Evolutionary conservation across 2,797 vertebrate genomes (phyloP).

Genomic region (Sarcoramphus papa): DNA sequence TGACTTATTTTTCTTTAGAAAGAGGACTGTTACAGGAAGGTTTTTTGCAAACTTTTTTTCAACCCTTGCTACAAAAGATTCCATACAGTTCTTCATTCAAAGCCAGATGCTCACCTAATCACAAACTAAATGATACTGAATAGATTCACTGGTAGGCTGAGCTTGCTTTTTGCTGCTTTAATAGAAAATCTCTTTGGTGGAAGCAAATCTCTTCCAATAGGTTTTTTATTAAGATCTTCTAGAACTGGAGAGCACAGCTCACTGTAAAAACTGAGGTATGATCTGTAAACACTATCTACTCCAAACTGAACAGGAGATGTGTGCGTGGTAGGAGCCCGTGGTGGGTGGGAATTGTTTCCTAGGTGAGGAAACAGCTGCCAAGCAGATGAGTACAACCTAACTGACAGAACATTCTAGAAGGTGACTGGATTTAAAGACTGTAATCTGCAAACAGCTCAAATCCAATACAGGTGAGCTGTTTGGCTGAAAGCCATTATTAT

Average conservation of each 20-base stretch:
- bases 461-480: not conserved
- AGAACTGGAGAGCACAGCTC: not conserved
- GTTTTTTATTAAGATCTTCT: not conserved
- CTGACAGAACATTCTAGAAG: not conserved
- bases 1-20: not conserved
- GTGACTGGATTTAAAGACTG: not conserved
- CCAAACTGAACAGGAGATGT: not conserved
- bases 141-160: not conserved
- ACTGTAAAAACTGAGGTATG: not conserved
- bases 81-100: not conserved
- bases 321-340: accelerated
- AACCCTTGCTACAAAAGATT: not conserved
- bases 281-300: not conserved
- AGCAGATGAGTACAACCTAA: not conserved
- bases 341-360: not conserved
- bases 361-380: not conserved
- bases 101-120: not conserved
- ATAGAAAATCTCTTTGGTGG: not conserved
- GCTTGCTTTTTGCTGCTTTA: not conserved
- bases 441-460: not conserved
- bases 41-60: not conserved
- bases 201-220: not conserved
- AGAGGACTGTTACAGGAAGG: not conserved
- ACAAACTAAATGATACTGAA: not conserved
- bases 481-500: not conserved